These are phyloP conservation scores for Heliangelus exortis DNA, from an alignment of 2,797 vertebrate genomes.

Conservation along the genomic window DNA sequence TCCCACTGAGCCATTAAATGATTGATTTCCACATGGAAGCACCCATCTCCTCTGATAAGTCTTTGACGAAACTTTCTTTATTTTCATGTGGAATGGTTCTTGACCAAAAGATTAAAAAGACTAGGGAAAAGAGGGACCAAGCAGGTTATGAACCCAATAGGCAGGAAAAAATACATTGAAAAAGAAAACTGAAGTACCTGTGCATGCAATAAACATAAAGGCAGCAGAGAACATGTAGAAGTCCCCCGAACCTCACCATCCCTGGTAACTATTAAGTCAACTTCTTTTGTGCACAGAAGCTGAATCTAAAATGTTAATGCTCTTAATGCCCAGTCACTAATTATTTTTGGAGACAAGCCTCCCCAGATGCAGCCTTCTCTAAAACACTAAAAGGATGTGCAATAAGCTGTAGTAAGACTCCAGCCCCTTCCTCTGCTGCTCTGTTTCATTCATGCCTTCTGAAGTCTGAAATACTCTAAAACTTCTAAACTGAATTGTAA, in stretches of 20 bases:
- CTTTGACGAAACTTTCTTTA: conserved; percentile 38
- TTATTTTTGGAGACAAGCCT: neutral
- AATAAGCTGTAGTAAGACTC: neutral
- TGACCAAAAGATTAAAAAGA: conserved; percentile 12
- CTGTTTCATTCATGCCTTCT: neutral
- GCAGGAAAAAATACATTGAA: neutral
- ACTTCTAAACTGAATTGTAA: neutral
- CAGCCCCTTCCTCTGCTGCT: neutral
- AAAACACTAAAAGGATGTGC: neutral
- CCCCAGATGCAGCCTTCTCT: neutral
- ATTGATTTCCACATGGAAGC: conserved; percentile 66
- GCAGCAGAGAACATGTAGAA: rapidly evolving
- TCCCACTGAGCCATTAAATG: conserved; percentile 52
- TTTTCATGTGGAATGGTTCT: conserved; percentile 5
- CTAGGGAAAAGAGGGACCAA: neutral
- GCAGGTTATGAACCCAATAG: rapidly evolving
- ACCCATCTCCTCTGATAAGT: conserved; percentile 29
- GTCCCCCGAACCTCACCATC: neutral
- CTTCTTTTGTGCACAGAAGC: neutral
- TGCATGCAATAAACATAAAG: neutral
- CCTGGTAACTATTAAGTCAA: neutral
- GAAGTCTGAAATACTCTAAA: neutral
- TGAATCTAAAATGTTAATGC: neutral
- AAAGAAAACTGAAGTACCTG: neutral
- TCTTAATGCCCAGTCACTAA: neutral